Evolutionary conservation across 2,797 vertebrate species (phyloP).

Genomic region (Gymnopithys bicolor): DNA sequence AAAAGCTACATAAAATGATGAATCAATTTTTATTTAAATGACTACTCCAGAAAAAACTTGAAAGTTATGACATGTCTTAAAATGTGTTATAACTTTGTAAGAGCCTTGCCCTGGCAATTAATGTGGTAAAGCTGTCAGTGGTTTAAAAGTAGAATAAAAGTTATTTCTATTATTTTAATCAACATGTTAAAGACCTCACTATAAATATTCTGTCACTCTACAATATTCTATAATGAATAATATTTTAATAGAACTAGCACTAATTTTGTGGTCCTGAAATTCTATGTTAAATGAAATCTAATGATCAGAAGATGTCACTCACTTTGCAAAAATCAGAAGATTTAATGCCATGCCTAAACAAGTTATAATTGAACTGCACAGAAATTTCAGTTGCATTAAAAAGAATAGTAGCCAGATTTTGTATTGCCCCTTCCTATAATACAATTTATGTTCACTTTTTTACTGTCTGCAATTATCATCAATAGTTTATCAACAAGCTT

Average conservation of each 20-base stretch:
- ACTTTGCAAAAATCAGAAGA: neutral
- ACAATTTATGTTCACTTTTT: neutral
- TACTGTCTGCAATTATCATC: neutral
- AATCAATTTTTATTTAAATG: neutral
- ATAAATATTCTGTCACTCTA: neutral
- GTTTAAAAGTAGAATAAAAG: neutral
- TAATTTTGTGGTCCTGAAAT: neutral
- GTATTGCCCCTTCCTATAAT: neutral
- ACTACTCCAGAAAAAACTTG: neutral
- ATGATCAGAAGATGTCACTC: neutral
- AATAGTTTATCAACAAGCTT: neutral
- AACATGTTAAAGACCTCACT: neutral
- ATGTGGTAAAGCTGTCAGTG: neutral
- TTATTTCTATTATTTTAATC: neutral
- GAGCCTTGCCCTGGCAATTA: neutral
- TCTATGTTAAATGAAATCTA: neutral
- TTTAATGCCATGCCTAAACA: neutral
- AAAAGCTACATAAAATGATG: neutral
- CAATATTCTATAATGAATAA: neutral
- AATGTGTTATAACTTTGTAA: neutral
- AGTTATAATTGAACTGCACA: conserved; percentile 6
- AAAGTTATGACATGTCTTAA: neutral
- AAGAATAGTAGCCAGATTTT: neutral
- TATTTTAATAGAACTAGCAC: neutral
- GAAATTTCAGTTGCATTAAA: conserved; percentile 12